A percentile compares a stretch with the other conserved stretches of the same genome.
Conservation (phyloP, 2,113 vertebrate genomes). For the Nasalis larvatus region DNA sequence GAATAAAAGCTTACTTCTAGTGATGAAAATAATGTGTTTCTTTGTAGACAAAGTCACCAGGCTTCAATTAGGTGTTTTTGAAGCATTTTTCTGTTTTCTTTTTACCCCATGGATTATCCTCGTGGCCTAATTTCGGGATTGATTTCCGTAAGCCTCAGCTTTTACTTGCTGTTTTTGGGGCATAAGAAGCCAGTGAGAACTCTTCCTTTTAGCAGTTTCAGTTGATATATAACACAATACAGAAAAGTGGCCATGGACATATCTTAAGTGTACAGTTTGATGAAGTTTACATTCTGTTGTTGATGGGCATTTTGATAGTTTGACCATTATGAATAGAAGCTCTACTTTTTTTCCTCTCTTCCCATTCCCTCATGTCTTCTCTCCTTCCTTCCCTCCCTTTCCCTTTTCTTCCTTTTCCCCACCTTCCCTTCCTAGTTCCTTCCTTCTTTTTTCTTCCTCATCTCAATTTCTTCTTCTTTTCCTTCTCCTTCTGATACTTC, state of each 20-base stretch:
- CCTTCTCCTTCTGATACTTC: neutral
- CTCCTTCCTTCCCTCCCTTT: neutral
- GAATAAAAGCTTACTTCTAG: neutral
- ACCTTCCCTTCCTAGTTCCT: neutral
- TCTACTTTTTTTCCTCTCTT: neutral
- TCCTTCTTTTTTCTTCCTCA: neutral
- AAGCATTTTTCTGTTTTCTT: neutral
- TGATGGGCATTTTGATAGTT: neutral
- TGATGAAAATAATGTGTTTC: conserved; percentile 28
- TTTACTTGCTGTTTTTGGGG: neutral
- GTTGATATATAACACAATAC: neutral
- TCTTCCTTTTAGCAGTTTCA: neutral
- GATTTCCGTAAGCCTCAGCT: neutral
- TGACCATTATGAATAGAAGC: neutral
- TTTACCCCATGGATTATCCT: neutral
- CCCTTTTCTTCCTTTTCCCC: neutral
- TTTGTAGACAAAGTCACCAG: neutral
- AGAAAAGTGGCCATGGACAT: neutral
- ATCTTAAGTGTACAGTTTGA: too few relatives aligned
- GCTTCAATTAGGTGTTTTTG: neutral
- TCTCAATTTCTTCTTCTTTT: too few relatives aligned
- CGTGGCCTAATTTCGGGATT: neutral
- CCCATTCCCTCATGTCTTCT: too few relatives aligned
- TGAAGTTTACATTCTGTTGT: neutral
- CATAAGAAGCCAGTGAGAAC: neutral